Evolutionary conservation across 2,797 vertebrate genomes (phyloP).

Genomic region (Gouania willdenowi): DNA sequence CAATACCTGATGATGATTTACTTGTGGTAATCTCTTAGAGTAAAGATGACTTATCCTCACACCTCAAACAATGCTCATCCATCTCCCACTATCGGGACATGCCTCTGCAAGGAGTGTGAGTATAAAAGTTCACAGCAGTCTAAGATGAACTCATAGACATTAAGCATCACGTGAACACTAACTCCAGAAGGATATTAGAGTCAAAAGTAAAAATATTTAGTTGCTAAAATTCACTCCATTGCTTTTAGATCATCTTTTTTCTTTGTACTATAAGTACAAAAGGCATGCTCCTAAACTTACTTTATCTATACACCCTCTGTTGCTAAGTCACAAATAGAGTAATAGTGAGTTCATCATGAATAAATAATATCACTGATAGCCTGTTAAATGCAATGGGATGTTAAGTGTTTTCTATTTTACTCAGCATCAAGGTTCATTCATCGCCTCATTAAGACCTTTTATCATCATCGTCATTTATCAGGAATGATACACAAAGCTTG

Average conservation of each 20-base stretch:
- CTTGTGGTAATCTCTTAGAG: constrained; percentile 23
- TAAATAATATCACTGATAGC: too few species aligned
- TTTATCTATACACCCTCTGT: too few species aligned
- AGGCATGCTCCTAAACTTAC: too few species aligned
- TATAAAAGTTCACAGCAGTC: constrained; percentile 13
- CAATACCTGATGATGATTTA: background rate
- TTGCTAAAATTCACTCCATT: too few species aligned
- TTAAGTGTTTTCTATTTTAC: constrained; percentile 20
- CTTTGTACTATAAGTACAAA: too few species aligned
- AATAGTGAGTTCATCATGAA: background rate
- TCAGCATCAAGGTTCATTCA: constrained; percentile 13
- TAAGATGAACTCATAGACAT: constrained; percentile 25
- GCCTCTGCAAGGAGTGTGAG: constrained; percentile 19
- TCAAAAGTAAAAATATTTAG: too few species aligned
- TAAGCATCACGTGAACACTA: constrained; percentile 26
- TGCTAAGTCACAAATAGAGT: too few species aligned
- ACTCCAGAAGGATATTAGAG: constrained; percentile 6
- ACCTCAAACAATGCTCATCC: constrained; percentile 28
- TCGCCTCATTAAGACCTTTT: constrained; percentile 27
- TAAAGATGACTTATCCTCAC: constrained; percentile 23
- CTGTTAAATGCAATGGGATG: constrained; percentile 17
- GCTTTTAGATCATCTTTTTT: too few species aligned
- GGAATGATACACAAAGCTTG: constrained; percentile 25
- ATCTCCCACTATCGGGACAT: constrained; percentile 36
- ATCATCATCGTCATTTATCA: constrained; percentile 34